Evolutionary conservation across 2,113 vertebrate genomes (phyloP).

Genomic region (Ochotona curzoniae): DNA sequence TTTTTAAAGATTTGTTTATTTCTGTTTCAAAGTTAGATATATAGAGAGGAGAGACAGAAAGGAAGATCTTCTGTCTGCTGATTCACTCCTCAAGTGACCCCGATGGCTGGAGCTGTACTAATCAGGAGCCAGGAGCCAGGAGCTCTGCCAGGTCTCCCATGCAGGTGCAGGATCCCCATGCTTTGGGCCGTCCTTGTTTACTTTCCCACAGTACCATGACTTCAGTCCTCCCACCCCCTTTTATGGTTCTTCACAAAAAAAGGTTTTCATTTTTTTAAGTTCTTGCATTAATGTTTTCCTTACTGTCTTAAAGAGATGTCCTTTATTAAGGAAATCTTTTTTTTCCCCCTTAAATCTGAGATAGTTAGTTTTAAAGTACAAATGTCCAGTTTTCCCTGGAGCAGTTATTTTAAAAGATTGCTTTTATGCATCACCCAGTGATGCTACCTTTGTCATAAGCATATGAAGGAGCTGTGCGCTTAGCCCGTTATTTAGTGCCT

Average conservation of each 20-base stretch:
- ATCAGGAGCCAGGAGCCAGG: no score
- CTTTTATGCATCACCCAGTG: background rate
- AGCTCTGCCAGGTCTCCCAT: no score
- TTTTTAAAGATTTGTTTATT: no score
- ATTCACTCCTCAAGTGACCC: no score
- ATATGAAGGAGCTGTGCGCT: background rate
- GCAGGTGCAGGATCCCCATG: no score
- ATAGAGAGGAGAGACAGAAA: no score
- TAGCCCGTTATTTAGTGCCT: background rate
- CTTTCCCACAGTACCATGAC: no score
- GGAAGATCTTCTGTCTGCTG: no score
- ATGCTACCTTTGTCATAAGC: background rate
- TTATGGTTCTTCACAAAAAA: background rate
- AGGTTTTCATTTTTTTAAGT: background rate
- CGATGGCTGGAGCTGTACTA: no score
- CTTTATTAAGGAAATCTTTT: conserved; percentile 6
- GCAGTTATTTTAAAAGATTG: conserved; percentile 25
- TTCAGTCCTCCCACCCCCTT: background rate
- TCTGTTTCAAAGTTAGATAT: no score
- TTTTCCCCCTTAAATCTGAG: conserved; percentile 20
- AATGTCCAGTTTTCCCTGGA: background rate
- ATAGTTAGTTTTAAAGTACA: background rate
- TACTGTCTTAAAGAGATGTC: background rate
- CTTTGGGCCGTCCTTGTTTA: no score
- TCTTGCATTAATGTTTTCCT: background rate